A percentile compares a stretch with the other conserved stretches of the same genome.
These are phyloP conservation scores for Elephas maximus DNA, from an alignment of 2,113 vertebrate genomes.

Conservation along the genomic window DNA sequence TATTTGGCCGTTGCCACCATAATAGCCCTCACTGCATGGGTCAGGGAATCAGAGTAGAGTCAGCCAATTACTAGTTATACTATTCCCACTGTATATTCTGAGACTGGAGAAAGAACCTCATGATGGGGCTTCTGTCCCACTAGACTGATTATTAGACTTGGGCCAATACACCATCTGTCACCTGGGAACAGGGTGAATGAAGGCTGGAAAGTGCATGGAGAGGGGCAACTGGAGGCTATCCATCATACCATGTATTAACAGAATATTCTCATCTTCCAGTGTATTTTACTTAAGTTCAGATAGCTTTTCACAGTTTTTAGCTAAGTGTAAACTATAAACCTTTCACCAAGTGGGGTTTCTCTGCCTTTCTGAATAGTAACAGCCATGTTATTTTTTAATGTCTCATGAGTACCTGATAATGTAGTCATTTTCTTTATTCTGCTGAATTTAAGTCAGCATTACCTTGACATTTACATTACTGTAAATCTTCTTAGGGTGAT, in stretches of 20 bases:
- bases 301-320: slow-evolving; percentile 35
- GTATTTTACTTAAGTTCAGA: slow-evolving; percentile 16
- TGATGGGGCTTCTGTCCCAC: not conserved
- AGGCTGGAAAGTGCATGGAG: not conserved
- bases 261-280: not conserved
- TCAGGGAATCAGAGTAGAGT: not conserved
- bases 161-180: not conserved
- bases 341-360: not conserved
- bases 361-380: slow-evolving; percentile 46
- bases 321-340: slow-evolving; percentile 21
- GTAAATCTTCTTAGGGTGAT: not conserved
- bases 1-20: not conserved
- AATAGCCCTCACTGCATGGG: not conserved
- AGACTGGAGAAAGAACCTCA: not conserved
- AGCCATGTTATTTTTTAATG: slow-evolving; percentile 43
- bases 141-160: not conserved
- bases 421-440: slow-evolving; percentile 59
- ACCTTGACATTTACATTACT: slow-evolving; percentile 47
- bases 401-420: slow-evolving; percentile 38
- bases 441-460: slow-evolving; percentile 57
- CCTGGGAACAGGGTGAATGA: not conserved
- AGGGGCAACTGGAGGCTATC: not conserved
- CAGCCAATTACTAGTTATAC: not conserved
- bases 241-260: not conserved
- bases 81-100: not conserved